Evolutionary conservation across 2,113 vertebrate genomes (phyloP), one percentile per base, ranked within the genome.

Genomic region (Corythornis madagascariensis): DNA sequence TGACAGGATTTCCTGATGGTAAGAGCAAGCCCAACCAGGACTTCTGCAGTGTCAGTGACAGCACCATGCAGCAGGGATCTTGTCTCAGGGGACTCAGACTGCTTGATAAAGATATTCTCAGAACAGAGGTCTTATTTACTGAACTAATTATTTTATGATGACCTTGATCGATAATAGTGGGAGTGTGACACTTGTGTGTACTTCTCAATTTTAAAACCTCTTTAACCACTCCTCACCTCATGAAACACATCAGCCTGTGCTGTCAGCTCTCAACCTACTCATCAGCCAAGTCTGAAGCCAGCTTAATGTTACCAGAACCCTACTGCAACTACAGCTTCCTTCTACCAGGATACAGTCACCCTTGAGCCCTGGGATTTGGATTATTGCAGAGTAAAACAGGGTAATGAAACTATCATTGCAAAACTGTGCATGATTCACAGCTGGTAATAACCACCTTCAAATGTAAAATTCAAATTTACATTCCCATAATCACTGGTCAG

Each of bases 401-500:
- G 40, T 84, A 80, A 91, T 84, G 83, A 94, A 94, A 95, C 70
- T 52, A 50, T 66, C 83, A 73, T 45, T 96, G 73, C 64, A 95
- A 95, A 93, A 90, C n/a, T 86, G 76, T 8, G 0, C 38, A 53
- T 95, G 94, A 93, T 94, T 94, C 91, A 94, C 38, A 40, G 65
- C 10, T 71, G 64, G 81, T 88, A 96, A 96, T 91, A 96, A 82
- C 66, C 55, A 88, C 60, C 53, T 92, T 65, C 65, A 92, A 94
- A 89, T 63, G 72, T 73, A 95, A 92, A 84, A 82, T 77, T 94
- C 59, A 57, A 67, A 90, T 83, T 74, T 87, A 94, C 65, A 83
- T 82, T 87, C 83, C 93, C 86, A 89, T 80, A 93, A 94, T 84
- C 88, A 94, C 93, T 83, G 83, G 79, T 91, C 94, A 96, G 69